phyloP scores from a whole-genome alignment of 1,140 invertebrate species.

The Leguminivora glycinivorella region DNA sequence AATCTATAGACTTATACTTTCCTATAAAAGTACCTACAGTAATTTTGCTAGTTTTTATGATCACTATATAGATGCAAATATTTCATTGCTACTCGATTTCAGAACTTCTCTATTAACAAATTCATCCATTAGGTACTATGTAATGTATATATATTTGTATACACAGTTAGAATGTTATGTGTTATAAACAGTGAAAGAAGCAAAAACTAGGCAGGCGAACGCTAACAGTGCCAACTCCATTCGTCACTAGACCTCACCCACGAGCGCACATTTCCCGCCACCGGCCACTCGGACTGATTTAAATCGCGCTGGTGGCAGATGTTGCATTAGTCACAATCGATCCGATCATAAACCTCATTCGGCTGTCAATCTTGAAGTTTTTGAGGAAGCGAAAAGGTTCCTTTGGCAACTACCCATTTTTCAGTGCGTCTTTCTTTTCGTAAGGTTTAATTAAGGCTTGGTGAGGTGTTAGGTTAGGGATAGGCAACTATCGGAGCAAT shows the following conservation, averaged over 20 bases:
- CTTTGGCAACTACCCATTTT: slow-evolving; percentile 14
- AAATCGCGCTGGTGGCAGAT: slow-evolving; percentile 11
- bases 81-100: not conserved
- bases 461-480: not conserved
- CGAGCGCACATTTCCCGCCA: slow-evolving; percentile 14
- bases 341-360: slow-evolving; percentile 17
- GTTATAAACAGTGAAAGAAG: slow-evolving; percentile 1
- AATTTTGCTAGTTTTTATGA: too few species aligned
- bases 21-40: too few species aligned
- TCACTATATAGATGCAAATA: not conserved
- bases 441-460: not conserved
- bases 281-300: slow-evolving; percentile 11
- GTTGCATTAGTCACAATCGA: slow-evolving; percentile 23
- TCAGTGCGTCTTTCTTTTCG: not conserved
- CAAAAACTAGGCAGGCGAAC: slow-evolving; percentile 17
- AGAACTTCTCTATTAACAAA: not conserved
- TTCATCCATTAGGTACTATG: too few species aligned
- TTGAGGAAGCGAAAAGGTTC: not conserved
- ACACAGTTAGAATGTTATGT: not conserved
- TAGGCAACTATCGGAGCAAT: not conserved
- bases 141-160: not conserved
- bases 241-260: slow-evolving; percentile 13
- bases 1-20: too few species aligned
- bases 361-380: slow-evolving; percentile 1
- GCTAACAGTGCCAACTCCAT: slow-evolving; percentile 23